Base-by-base conservation (phyloP, 2,888 invertebrate genomes). In the Drosophila eohydei region DNA sequence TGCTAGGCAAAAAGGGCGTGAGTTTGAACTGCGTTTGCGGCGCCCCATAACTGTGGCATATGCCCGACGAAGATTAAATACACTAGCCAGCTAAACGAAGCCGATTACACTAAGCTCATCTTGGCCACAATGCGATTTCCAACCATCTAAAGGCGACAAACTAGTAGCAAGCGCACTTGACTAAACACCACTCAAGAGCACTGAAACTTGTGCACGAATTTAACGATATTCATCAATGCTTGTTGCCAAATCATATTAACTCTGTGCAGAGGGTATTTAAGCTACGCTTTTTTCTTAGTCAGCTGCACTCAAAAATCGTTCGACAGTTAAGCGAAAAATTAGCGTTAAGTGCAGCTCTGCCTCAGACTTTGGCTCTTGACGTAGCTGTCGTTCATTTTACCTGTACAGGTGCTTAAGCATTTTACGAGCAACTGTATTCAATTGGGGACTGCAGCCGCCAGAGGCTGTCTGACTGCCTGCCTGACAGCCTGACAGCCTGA, bases 341-440 rank as follows among this genome's bases (percentile, higher is more conserved):
- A 84, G 89, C 83, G 89, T 81, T 86, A 88, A 84, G 87, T 88
- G 87, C 55, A 64, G 71, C 55, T 44, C 78, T 41, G 67, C 43
- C 28, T 26, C 36, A n/a, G 51, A 32, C 16, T 32, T 34, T 38
- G 60, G 41, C 50, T 43, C 46, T 28, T 21, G 16, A 28, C 14
- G 36, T 32, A 6, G 9, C 48, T 59, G 69, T 41, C 64, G 74
- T 70, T 65, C 62, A 43, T 30, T 66, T 46, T 51, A 60, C 59
- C 71, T 62, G 55, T 48, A 16, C 43, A 85, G 85, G 85, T 89
- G 85, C 79, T 85, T 84, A 84, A 87, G 80, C 80, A 82, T 78
- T 86, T 89, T 88, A 83, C 88, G 83, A 89, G 83, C 87, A 82
- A 85, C 89, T 84, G 89, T 86, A 87, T 89, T 86, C 88, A 88